Base-by-base conservation (phyloP, 53 echinoderm and acorn worm genomes). In the Hippasteria phrygiana region DNA sequence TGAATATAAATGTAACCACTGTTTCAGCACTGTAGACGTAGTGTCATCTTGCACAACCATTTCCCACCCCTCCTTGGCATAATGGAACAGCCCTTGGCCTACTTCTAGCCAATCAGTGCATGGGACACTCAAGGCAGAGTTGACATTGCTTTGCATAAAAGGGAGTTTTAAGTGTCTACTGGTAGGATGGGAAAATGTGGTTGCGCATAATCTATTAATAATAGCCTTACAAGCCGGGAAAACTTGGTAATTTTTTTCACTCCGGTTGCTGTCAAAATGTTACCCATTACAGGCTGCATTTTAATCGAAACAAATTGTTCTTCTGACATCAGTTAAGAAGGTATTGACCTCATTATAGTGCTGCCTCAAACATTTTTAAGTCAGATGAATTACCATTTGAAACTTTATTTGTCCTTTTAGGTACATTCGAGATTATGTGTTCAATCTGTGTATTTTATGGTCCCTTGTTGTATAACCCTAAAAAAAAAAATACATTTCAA, bases 81-180 rank as follows among this genome's bases (percentile, higher is more conserved):
- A 78, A 81, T 90, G 90, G 90, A 82, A 82, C 62, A 70, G 66
- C 47, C 90, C 90, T 62, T 74, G 55, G 54, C 69, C 88, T 66
- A 80, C 73, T 84, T 65, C 78, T 72, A 87, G 80, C 87, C 94
- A 78, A 75, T 53, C 87, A 89, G 88, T 94, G 94, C 94, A 94
- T 91, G 91, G 90, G 85, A 85, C 69, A 70, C 48, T 69, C 67
- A 20, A 82, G 85, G 85, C 85, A 85, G 85, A 85, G 85, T 85
- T 83, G 85, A 85, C 69, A 85, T 69, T 71, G 70, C 50, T 85
- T 85, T 85, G 85, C 85, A 69, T 71, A 50, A 70, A 39, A 71
- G 85, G 47, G 85, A 71, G 47, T 8, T 20, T 50, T 28, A 6
- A 28, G 27, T 51, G 13, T 20, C 47, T 37, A 48, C 48, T 20